Base-by-base conservation (phyloP, 2,113 vertebrate genomes). In the Dipodomys ordii region DNA sequence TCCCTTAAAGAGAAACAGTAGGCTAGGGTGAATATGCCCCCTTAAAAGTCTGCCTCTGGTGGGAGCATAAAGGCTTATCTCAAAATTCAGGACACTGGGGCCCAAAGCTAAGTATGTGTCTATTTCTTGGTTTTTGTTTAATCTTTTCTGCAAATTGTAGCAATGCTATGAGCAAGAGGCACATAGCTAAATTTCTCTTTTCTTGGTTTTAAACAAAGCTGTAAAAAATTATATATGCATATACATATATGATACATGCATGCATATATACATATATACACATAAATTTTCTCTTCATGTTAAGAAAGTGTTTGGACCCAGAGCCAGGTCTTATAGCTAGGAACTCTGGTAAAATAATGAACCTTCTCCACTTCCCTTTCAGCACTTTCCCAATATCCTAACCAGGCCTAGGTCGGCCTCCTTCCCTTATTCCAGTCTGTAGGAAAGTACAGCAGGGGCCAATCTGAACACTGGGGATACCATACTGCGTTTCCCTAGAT, bases 341-440 rank as follows among this genome's bases (percentile, higher is more conserved):
- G 39, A 71, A 25, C 32, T 23, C 10, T 20, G 20, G 30, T 71
- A 32, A 5, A 28, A 71, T 35, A 72, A 28, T 67, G 64, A 92
- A 44, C 60, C 39, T 88, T 22, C 32, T 81, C 57, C 28, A 19
- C 46, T 32, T 93, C 35, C 69, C 39, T 88, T 35, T 11, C 27
- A 77, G 57, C 1, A 4, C 49, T 49, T 12, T 4, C 23, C 76
- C 30, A 1, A 16, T 0, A 11, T 0, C 44, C 8, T 15, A 73
- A 4, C 27, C 16, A 19, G 46, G 27, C 57, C 32, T 86, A 27
- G 8, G 3, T 22, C 39, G 2, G 9, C 1, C 7, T 91, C 19
- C 13, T 62, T 87, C 3, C 30, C 57, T 92, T 46, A 35, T 68
- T 67, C 35, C 32, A 79, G 49, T n/a, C 68, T 62, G 13, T 9